Base-by-base conservation (phyloP, 2,113 vertebrate species). In the Cryptomyrus ogoouensis region DNA sequence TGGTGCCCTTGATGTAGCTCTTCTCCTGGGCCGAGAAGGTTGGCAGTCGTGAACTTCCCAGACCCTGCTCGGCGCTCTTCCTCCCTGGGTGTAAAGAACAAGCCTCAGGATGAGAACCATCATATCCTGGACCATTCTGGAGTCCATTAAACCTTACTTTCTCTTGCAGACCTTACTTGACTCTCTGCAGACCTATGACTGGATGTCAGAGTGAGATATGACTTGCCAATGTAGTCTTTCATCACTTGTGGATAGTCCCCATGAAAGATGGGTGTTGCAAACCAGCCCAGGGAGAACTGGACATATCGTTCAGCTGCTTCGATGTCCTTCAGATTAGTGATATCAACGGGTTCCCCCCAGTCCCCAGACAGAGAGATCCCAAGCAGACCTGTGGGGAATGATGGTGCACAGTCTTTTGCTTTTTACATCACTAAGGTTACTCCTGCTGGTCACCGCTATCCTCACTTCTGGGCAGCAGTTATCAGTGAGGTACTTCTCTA, bases 191-290 rank as follows among this genome's bases (percentile, higher is more conserved):
- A 35, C 15, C 62, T 89, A 13, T 27, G 50, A 17, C 6, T 5
- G 42, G 44, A 42, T 52, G 13, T 27, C 49, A 80, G 50, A 10
- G 47, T 58, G 44, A 12, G 52, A 4, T 84, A 46, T 27, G 21
- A 90, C 95, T 96, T 93, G 96, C 98, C 97, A 56, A 99, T 94
- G 0, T 95, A 96, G 91, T 98, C 97, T 94, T 99, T 99, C 98
- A 99, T 98, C 44, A 97, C 96, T 94, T 98, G 97, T 50, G 98
- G 98, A 89, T 99, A 99, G 94, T 99, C 98, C 84, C 98, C 98
- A n/a, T 97, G 96, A 89, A 97, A 99, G 90, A 99, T 95, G 0
- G 98, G 97, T 47, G 97, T 98, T 88, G 98, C 98, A 93, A 99
- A 99, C 98, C 98, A 99, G 91, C 98, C 98, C 88, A 98, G 91